A percentile compares a stretch with the other conserved stretches of the same genome.
Conservation (phyloP, 2,888 invertebrate species). For the Cheilosia variabilis region DNA sequence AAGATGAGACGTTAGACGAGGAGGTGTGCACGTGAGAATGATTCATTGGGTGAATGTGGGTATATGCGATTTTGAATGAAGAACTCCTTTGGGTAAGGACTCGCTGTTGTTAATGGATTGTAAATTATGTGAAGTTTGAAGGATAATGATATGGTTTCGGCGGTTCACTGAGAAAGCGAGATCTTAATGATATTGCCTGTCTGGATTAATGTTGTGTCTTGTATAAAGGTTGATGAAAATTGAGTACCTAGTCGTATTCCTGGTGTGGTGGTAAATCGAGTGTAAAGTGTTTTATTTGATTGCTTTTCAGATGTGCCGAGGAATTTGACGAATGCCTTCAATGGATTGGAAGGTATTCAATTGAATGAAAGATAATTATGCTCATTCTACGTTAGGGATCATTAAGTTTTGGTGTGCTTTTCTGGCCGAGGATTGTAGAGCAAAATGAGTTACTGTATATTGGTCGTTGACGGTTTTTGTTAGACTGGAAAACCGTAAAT, state of each 20-base stretch:
- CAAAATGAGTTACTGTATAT: no score
- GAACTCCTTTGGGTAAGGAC: background rate
- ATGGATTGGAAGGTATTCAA: conserved; percentile 17
- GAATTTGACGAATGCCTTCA: conserved; percentile 22
- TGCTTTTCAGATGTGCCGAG: conserved; percentile 9
- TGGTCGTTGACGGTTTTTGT: no score
- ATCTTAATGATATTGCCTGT: conserved; percentile 37
- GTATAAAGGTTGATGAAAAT: conserved; percentile 11
- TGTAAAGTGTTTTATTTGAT: conserved; percentile 58
- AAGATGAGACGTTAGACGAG: conserved; percentile 8
- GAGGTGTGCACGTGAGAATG: conserved; percentile 30
- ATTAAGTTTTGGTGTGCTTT: background rate
- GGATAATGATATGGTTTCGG: conserved; percentile 57
- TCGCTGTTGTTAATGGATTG: conserved; percentile 46
- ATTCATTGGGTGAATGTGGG: conserved; percentile 41
- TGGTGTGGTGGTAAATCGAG: conserved; percentile 43
- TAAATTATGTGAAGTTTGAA: conserved; percentile 56
- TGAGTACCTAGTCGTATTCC: background rate
- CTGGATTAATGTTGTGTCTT: background rate
- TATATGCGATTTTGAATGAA: conserved; percentile 3
- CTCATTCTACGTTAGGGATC: conserved; percentile 6
- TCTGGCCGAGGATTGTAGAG: no score
- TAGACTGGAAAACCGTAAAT: no score
- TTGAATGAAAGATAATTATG: background rate
- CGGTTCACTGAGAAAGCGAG: background rate